phyloP scores from a whole-genome alignment of 2,888 invertebrate genomes.

The Phlogophora meticulosa region DNA sequence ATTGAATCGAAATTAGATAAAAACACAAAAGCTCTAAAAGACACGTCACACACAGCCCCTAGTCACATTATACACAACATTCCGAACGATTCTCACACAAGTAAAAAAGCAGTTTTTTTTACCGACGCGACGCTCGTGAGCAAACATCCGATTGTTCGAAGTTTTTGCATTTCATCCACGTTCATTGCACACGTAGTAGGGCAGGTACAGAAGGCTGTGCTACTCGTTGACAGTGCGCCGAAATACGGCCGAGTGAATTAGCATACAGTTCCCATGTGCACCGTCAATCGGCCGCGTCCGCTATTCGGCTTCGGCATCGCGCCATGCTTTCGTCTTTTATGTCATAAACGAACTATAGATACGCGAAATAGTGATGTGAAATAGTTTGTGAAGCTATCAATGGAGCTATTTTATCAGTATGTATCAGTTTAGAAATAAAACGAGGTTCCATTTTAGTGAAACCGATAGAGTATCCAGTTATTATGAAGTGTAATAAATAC shows the following conservation, averaged over 20 bases:
- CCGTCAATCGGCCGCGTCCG: conserved; percentile 75
- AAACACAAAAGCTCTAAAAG: conserved; percentile 39
- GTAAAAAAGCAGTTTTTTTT: conserved; percentile 56
- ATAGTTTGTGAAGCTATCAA: conserved; percentile 19
- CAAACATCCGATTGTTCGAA: conserved; percentile 63
- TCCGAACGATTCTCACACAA: conserved; percentile 44
- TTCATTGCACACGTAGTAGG: conserved; percentile 40
- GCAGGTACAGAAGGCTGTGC: conserved; percentile 60
- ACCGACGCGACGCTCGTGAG: conserved; percentile 43
- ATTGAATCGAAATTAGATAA: conserved; percentile 29
- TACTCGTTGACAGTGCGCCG: conserved; percentile 76
- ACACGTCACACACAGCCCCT: conserved; percentile 30
- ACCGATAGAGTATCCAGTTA: conserved; percentile 13
- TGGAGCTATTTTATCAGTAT: conserved; percentile 1
- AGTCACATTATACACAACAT: conserved; percentile 42
- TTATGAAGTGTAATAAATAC: conserved; percentile 39
- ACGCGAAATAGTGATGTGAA: conserved; percentile 53
- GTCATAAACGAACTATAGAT: conserved; percentile 59
- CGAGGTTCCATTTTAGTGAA: neutral
- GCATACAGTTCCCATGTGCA: conserved; percentile 84
- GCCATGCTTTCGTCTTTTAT: conserved; percentile 73
- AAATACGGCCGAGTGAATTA: conserved; percentile 78
- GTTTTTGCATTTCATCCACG: conserved; percentile 67
- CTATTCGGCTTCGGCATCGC: conserved; percentile 63
- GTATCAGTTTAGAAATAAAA: conserved; percentile 7